Conservation (phyloP, 2,888 invertebrate genomes). For the Netelia fuscicornis region DNA sequence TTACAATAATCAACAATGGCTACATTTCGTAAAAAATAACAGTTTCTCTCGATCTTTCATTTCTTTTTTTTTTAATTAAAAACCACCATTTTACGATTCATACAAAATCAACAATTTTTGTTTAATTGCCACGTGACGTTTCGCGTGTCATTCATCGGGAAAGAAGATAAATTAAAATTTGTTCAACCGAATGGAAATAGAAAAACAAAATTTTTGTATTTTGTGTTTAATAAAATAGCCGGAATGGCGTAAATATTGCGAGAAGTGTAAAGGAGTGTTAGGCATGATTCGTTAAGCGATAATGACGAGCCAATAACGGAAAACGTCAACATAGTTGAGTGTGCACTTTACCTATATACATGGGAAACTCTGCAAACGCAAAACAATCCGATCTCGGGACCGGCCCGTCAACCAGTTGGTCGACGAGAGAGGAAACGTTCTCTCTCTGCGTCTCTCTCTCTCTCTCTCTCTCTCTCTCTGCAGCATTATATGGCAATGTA, state of each 20-base stretch:
- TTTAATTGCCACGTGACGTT: no score
- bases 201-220: not conserved
- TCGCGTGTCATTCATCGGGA: no score
- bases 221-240: not conserved
- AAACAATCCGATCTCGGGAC: conserved; percentile 78
- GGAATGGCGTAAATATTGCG: conserved; percentile 9
- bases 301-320: conserved; percentile 81
- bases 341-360: conserved; percentile 14
- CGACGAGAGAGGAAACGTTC: conserved; percentile 12
- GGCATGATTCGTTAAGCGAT: conserved; percentile 81
- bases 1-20: no score
- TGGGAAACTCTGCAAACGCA: conserved; percentile 77
- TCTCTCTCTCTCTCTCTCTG: conserved; percentile 14
- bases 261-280: conserved; percentile 19
- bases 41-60: no score
- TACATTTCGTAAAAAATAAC: no score
- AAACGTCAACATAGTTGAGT: conserved; percentile 77
- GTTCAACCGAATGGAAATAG: no score
- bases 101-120: no score
- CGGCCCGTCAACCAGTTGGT: conserved; percentile 57
- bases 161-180: no score
- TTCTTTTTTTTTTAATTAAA: no score
- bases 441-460: not conserved
- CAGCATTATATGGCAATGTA: conserved; percentile 18
- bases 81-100: no score